Percentiles rank a stretch among this genome's conserved stretches.
Evolutionary conservation across 2,113 vertebrate species (phyloP).

Genomic region (Cyrtonyx montezumae): DNA sequence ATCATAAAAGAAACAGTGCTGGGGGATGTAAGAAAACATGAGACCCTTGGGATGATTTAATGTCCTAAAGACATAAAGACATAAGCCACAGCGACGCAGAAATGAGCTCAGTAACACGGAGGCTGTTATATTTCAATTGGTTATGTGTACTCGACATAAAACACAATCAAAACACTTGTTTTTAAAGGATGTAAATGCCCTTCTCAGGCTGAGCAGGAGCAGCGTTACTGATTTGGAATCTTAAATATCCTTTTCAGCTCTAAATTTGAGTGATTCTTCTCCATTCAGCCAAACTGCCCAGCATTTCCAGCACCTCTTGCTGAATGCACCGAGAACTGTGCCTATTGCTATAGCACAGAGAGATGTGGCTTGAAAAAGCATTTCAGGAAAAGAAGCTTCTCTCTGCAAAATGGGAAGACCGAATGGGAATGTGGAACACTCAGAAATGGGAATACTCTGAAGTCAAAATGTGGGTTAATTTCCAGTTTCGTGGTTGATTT

Average conservation of each 20-base stretch:
- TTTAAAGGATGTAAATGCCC: neutral
- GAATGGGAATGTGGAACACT: neutral
- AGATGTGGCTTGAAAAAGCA: neutral
- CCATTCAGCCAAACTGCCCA: neutral
- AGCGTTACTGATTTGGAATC: neutral
- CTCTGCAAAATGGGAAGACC: neutral
- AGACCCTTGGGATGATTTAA: slow-evolving; percentile 32
- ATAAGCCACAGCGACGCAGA: neutral
- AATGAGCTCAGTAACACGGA: neutral
- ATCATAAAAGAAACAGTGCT: neutral
- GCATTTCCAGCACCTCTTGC: neutral
- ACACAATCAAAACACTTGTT: neutral
- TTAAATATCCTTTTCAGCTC: neutral
- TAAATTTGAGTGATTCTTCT: neutral
- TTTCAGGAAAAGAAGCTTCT: neutral
- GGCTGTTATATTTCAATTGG: neutral
- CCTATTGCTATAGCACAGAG: neutral
- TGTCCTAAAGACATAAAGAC: slow-evolving; percentile 18
- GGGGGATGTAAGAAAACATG: neutral
- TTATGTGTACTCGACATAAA: neutral
- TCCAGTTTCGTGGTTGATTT: neutral
- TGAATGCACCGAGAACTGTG: neutral
- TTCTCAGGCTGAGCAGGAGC: neutral
- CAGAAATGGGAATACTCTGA: neutral
- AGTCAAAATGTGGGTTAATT: neutral